phyloP scores from a whole-genome alignment of 2,888 invertebrate genomes.

The Phasia obesa region DNA sequence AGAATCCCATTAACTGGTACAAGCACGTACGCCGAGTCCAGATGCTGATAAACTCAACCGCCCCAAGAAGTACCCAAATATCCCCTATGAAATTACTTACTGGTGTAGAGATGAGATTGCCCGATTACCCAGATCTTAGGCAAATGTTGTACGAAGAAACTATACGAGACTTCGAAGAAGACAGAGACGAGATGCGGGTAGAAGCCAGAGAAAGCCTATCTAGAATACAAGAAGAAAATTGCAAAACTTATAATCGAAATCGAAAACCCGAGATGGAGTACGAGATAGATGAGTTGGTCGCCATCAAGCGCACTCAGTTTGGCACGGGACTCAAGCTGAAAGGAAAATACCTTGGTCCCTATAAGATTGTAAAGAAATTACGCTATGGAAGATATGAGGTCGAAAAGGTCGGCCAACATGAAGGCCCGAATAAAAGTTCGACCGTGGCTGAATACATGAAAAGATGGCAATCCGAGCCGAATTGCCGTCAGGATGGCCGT shows the following conservation, averaged over 20 bases:
- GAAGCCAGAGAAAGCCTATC: slow-evolving; percentile 31
- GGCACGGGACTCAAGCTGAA: slow-evolving; percentile 6
- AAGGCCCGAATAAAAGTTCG: too few species aligned
- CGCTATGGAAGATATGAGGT: too few species aligned
- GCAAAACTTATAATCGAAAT: slow-evolving; percentile 12
- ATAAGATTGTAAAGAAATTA: too few species aligned
- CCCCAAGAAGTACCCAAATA: too few species aligned
- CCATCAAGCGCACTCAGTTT: slow-evolving; percentile 60
- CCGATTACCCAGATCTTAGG: background rate
- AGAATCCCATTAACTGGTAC: slow-evolving; percentile 23
- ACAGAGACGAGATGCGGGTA: too few species aligned
- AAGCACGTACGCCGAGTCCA: slow-evolving; percentile 33
- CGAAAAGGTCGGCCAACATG: too few species aligned
- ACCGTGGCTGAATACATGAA: slow-evolving; percentile 24
- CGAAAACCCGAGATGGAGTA: background rate
- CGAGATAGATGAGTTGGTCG: slow-evolving; percentile 60
- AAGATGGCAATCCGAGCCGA: slow-evolving; percentile 18
- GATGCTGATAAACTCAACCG: slow-evolving; percentile 19
- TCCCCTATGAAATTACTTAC: slow-evolving; percentile 12
- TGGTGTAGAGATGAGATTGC: slow-evolving; percentile 31
- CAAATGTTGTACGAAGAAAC: background rate
- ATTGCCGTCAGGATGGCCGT: slow-evolving; percentile 6
- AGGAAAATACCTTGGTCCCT: too few species aligned
- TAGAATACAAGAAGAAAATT: slow-evolving; percentile 6
- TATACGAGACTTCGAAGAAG: too few species aligned